Base-by-base conservation (phyloP, 2,797 vertebrate species). In the Darevskia nairensis region DNA sequence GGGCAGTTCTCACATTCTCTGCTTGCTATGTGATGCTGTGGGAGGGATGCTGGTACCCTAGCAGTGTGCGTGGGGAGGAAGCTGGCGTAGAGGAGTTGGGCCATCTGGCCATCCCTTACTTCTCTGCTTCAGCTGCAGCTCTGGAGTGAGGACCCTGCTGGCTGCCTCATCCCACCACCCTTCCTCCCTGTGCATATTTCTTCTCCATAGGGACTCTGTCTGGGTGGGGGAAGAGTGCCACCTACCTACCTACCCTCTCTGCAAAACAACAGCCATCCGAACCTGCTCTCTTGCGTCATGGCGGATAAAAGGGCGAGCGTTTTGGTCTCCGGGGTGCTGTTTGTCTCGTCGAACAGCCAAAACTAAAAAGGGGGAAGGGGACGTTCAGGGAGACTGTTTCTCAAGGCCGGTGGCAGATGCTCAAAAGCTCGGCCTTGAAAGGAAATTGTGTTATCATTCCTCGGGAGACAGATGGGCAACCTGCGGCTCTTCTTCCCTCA, bases 21-120 rank as follows among this genome's bases (percentile, higher is more conserved):
- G 59, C 10, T 15, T 35, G 66, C 80, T 11, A 8, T 0, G 71
- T 81, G 93, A 92, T 88, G 89, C 93, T n/a, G 91, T 93, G 93
- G 93, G 94, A 86, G 93, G 92, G 0, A 88, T 89, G 89, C 89
- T 90, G 32, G 59, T 90, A 90, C 11, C 64, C 83, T 32, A 19
- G 89, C 91, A 87, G 8, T 77, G 92, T 46, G 91, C 91, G 93
- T 91, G 25, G 90, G 92, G 90, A 88, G 92, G 90, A 95, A 91
- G 91, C 92, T 91, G 35, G 89, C 91, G 90, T 17, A 94, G 92
- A 93, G 91, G 94, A 94, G 95, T 94, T 90, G 89, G 92, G 39
- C 95, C 94, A 96, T 96, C 95, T 95, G 95, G 94, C 92, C 92
- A 86, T 92, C 92, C 89, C 90, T 29, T 90, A 71, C 90, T 92